Evolutionary conservation across 2,888 invertebrate species (phyloP), one percentile per base, ranked within the genome.

Genomic region (Tuta absoluta): DNA sequence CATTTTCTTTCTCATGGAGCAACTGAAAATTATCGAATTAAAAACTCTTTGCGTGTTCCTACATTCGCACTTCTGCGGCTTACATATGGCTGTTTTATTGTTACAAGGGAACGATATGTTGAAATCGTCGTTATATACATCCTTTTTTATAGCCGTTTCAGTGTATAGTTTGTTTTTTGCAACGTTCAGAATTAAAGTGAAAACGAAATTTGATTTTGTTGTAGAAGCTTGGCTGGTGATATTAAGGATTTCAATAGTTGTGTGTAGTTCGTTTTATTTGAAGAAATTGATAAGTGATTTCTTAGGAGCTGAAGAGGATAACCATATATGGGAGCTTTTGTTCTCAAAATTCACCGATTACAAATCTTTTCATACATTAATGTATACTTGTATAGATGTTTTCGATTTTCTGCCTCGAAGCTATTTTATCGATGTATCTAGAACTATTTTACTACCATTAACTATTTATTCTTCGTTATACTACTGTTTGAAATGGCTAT

Each of bases 311-410:
- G 78, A 92, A 57, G 93, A 93, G 10, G 93, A 95, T 84, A 92
- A 92, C 0, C 96, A 96, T 75, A 93, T 97, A 4, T 94, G 94
- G 81, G 95, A 95, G 66, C 93, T 97, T 19, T 82, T 96, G 2
- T 88, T 87, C 62, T 93, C 96, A 0, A 97, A 97, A 79, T 92
- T 97, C 63, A 92, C 93, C 0, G 82, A 91, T 70, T 95, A 92
- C 75, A 93, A 93, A 72, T 94, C 93, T 69, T 97, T 97, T 75
- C 95, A 97, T 75, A 95, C 96, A 0, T 81, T 95, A 76, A 81
- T 97, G 1, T 97, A 96, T 74, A 96, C 96, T 0, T 96, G 96
- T 79, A 94, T 95, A 0, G 91, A 93, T 0, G 96, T 95, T 65
- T 97, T 96, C 77, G 95, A 95, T 75, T 96, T 95, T 75, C 78